Evolutionary conservation across 1,140 invertebrate genomes (phyloP).

Genomic region (Hypothenemus hampei): DNA sequence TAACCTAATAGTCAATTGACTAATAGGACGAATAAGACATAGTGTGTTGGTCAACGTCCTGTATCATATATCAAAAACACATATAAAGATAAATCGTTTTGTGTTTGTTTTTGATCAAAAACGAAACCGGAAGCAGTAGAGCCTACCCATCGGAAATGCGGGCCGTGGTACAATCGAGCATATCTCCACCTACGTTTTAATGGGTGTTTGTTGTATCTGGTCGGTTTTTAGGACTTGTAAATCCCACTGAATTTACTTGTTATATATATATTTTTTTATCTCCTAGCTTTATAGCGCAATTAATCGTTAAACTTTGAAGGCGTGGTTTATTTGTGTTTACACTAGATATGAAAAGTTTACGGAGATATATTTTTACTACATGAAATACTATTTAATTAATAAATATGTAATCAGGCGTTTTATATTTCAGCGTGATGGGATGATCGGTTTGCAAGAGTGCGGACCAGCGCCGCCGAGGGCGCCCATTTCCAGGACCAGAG

Average conservation of each 20-base stretch:
- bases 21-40: not conserved
- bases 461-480: conserved; percentile 44
- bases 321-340: too few relatives aligned
- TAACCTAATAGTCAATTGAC: not conserved
- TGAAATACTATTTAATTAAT: too few relatives aligned
- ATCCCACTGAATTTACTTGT: too few relatives aligned
- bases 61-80: conserved; percentile 7
- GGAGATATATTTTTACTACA: too few relatives aligned
- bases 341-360: too few relatives aligned
- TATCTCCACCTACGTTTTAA: conserved; percentile 9
- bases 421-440: conserved; percentile 46
- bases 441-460: conserved; percentile 47
- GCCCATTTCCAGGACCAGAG: conserved; percentile 38
- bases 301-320: too few relatives aligned
- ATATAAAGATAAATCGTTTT: conserved; percentile 4
- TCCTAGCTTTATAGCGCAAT: too few relatives aligned
- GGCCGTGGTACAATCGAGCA: conserved; percentile 3
- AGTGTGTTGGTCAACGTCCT: conserved; percentile 5
- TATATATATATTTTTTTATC: too few relatives aligned
- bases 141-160: conserved; percentile 1
- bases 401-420: not conserved
- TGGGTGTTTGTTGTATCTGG: too few relatives aligned
- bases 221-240: too few relatives aligned
- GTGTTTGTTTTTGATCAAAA: conserved; percentile 1
- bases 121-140: conserved; percentile 7